Evolutionary conservation across 2,888 invertebrate species (phyloP), one percentile per base, ranked within the genome.

Genomic region (Tupiocoris notatus): DNA sequence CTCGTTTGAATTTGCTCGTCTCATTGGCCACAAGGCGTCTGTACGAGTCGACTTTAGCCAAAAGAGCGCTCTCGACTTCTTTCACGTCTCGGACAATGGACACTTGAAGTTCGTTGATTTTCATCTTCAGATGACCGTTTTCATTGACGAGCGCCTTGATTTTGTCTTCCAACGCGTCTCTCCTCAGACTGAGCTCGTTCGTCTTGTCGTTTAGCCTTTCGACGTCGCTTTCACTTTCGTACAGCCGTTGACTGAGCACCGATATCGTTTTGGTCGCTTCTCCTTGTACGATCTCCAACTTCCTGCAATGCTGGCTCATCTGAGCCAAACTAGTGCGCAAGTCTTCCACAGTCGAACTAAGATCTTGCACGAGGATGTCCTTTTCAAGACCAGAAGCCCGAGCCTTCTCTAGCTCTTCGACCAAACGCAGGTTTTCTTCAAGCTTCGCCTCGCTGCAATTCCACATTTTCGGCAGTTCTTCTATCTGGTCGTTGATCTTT

Each of bases 151-250:
- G 56, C 12, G 61, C 73, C 17, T 74, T 76, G 9, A 79, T 76
- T 70, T 79, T 77, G 25, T 76, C 79, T 67, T 79, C 79, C 7
- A 79, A 70, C 21, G 70, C 75, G 24, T 77, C 75, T 58, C 73
- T 78, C 22, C 79, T 77, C 25, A 75, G 59, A 64, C 74, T 58
- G n/a, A 80, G 65, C 66, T 79, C 78, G 22, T 75, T 75, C 6
- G 77, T 78, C 17, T 75, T 75, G 39, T 78, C 76, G 73, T 79
- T 79, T 24, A 79, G 75, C 7, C 78, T 71, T 64, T 79, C 80
- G 16, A 80, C 80, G 66, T 80, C 80, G 22, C 64, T 77, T 73
- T 80, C 80, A 75, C 80, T 79, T 24, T 80, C 80, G 23, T 78
- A 75, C 3, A 80, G 71, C 24, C 80, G 63, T 56, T 78, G 76